A percentile compares a stretch with the other conserved stretches of the same genome.
Evolutionary conservation across 2,797 vertebrate genomes (phyloP).

Genomic region (Hoplostethus atlanticus): DNA sequence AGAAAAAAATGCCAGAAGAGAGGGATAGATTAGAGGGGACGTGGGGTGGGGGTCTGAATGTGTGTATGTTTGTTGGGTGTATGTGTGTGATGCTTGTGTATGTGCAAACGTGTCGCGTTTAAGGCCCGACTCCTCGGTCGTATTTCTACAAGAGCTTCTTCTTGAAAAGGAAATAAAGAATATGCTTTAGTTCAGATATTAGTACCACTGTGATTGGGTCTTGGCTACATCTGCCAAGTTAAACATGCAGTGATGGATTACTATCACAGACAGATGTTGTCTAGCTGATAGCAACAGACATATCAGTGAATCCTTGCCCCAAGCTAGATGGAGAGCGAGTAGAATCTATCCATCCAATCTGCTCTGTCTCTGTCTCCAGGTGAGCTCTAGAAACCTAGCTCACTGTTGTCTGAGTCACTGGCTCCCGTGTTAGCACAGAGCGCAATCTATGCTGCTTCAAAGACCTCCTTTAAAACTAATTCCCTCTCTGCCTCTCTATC

Average conservation of each 20-base stretch:
- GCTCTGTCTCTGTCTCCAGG: constrained; percentile 53
- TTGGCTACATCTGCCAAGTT: constrained; percentile 19
- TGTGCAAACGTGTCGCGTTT: background rate
- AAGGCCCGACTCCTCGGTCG: background rate
- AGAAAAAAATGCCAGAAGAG: no score
- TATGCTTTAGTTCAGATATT: constrained; percentile 11
- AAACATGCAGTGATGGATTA: constrained; percentile 54
- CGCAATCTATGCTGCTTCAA: constrained; percentile 66
- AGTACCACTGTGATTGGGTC: constrained; percentile 2
- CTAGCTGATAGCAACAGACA: constrained; percentile 62
- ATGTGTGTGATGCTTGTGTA: no score
- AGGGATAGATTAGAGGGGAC: no score
- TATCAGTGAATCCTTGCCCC: constrained; percentile 69
- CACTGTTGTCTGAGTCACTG: constrained; percentile 65
- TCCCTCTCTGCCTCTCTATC: constrained; percentile 54
- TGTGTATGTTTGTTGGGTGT: no score
- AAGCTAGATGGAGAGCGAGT: constrained; percentile 62
- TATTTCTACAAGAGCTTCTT: constrained; percentile 17
- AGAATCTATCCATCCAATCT: constrained; percentile 68
- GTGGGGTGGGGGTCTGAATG: no score
- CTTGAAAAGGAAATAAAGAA: background rate
- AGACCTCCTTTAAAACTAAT: constrained; percentile 63
- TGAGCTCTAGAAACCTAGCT: constrained; percentile 59
- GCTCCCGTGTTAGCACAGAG: constrained; percentile 55
- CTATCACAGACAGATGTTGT: constrained; percentile 61